Conservation (phyloP, 2,797 vertebrate species). For the Tangara arthus region DNA sequence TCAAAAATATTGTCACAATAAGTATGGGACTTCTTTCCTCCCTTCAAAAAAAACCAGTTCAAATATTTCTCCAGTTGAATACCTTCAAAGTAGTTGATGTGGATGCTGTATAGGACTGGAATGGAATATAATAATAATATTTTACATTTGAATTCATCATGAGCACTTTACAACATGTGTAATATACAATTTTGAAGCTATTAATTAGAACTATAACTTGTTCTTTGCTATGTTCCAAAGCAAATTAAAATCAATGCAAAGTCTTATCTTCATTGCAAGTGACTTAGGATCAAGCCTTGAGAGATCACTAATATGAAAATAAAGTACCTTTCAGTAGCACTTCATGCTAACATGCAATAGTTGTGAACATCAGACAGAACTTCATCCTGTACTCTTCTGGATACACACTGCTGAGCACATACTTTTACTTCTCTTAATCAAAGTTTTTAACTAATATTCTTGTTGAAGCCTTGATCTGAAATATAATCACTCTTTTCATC, state of each 20-base stretch:
- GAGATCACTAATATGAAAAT: background rate
- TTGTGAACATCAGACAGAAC: background rate
- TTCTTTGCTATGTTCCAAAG: background rate
- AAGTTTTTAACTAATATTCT: slow-evolving; percentile 6
- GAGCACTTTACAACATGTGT: background rate
- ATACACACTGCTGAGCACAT: background rate
- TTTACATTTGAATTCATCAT: background rate
- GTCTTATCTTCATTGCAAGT: background rate
- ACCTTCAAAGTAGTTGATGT: background rate
- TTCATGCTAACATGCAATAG: background rate
- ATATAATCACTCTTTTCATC: slow-evolving; percentile 24
- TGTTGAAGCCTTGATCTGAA: background rate
- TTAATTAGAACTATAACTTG: background rate
- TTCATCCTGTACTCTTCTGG: background rate
- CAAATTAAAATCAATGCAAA: background rate
- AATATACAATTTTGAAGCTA: background rate
- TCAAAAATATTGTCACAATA: background rate
- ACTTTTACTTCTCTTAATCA: slow-evolving; percentile 19
- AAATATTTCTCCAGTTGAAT: background rate
- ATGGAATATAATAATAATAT: background rate
- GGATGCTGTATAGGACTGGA: background rate
- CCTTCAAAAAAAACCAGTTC: background rate
- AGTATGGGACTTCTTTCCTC: background rate
- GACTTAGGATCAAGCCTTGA: background rate
- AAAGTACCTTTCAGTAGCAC: background rate